Conservation (phyloP, 2,113 vertebrate species). For the Apistogramma diplotaenia region DNA sequence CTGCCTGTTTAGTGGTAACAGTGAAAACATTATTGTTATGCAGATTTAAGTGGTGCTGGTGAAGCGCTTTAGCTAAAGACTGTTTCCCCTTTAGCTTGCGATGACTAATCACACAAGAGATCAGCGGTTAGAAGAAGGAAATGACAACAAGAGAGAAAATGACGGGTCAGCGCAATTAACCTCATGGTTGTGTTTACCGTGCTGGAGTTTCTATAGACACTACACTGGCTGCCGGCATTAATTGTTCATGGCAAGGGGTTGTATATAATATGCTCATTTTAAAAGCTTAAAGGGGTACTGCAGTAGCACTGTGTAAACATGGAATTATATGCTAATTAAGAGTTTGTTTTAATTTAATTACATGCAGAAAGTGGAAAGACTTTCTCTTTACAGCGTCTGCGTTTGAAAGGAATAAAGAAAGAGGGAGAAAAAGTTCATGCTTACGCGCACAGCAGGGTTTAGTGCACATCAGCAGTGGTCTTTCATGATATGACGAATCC, state of each 20-base stretch:
- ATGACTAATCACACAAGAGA: conserved; percentile 1
- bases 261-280: background rate
- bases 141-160: conserved; percentile 20
- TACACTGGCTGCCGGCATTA: background rate
- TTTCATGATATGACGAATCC: background rate
- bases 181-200: conserved; percentile 18
- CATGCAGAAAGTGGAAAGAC: background rate
- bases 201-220: background rate
- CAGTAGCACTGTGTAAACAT: conserved; percentile 21
- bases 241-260: conserved; percentile 14
- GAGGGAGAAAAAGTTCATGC: background rate
- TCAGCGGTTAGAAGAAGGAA: background rate
- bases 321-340: conserved; percentile 38
- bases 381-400: background rate
- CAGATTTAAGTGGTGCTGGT: background rate
- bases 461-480: background rate
- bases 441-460: background rate
- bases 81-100: background rate
- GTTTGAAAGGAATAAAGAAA: background rate
- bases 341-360: conserved; percentile 36
- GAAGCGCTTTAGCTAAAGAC: background rate
- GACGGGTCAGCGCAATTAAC: conserved; percentile 49
- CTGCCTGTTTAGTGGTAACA: background rate
- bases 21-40: background rate
- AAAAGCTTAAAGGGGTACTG: conserved; percentile 5